Evolutionary conservation across 2,113 vertebrate species (phyloP), one percentile per base, ranked within the genome.

Genomic region (Connochaetes taurinus): DNA sequence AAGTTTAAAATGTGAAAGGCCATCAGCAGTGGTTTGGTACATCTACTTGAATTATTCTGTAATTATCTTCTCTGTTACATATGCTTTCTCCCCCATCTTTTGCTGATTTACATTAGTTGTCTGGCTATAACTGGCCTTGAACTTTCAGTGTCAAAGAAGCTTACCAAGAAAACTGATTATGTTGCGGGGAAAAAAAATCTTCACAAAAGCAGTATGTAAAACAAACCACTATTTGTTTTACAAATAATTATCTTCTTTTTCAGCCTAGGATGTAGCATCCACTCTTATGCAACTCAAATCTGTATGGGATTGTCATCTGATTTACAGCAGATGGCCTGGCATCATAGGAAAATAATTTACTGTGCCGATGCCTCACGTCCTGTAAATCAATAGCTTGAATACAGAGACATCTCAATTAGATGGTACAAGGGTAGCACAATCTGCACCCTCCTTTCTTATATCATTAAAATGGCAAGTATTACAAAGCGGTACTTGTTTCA

Each of bases 171-270:
- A 97, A 87, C n/a, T 83, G 33, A 96, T 92, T 64, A 64, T 43
- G 21, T 31, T 74, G 17, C 27, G 7, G 5, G 10, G n/a, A n/a
- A 11, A 53, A 93, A 85, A 74, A 60, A 27, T 33, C 36, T 84
- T 89, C 74, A 93, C 52, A 92, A 87, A 74, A 94, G 91, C 87
- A 96, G 94, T 64, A 95, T 0, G 50, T 27, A 71, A 97, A 98
- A 94, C 84, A 57, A 58, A 81, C 57, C 5, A 57, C 52, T 95
- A 36, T 91, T 85, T 95, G 57, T 98, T 95, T 76, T 29, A 67
- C 57, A 96, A 95, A 95, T 50, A 94, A 97, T 89, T 97, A 97
- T 96, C 97, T 98, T 96, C 27, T 91, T 78, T 97, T 97, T 97
- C 55, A 80, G 50, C 47, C 31, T 82, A 62, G n/a, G 13, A 71